Percentiles rank a stretch among this genome's conserved stretches.
Evolutionary conservation across 1,140 invertebrate genomes (phyloP).

Genomic region (Stegodyphus dumicola): DNA sequence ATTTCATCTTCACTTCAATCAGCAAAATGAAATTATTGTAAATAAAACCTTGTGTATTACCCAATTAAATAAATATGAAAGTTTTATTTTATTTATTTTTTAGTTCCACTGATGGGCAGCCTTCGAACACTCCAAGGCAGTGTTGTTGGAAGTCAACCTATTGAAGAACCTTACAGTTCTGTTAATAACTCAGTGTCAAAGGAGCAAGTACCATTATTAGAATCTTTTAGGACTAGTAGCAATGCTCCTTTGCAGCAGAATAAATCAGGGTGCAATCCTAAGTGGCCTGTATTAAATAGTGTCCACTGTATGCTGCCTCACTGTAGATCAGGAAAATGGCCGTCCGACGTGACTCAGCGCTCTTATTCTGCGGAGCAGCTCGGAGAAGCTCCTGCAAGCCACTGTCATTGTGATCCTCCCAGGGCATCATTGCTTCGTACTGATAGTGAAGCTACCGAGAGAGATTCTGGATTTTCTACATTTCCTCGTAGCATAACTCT

Average conservation of each 20-base stretch:
- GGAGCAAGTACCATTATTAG: conserved; percentile 37
- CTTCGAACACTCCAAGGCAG: neutral
- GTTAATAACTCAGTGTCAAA: neutral
- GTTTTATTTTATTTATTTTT: neutral
- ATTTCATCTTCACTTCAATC: too few relatives aligned
- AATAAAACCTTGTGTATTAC: too few relatives aligned
- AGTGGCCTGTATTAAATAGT: neutral
- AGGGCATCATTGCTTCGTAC: conserved; percentile 2
- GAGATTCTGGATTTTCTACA: conserved; percentile 33
- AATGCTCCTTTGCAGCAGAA: neutral
- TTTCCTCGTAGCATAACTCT: conserved; percentile 44
- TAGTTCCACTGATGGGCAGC: neutral
- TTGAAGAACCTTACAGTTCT: neutral
- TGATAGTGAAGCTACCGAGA: conserved; percentile 2
- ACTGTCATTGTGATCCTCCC: neutral
- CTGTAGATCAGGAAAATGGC: conserved; percentile 3
- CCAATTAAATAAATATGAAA: too few relatives aligned
- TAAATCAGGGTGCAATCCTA: neutral
- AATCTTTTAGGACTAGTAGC: conserved; percentile 30
- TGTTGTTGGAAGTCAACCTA: neutral
- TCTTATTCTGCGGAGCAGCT: conserved; percentile 43
- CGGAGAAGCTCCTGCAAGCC: neutral
- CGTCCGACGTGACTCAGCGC: neutral
- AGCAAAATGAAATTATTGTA: too few relatives aligned
- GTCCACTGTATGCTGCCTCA: neutral